Evolutionary conservation across 1,140 invertebrate genomes (phyloP).

Genomic region (Diploscapter pachys): DNA sequence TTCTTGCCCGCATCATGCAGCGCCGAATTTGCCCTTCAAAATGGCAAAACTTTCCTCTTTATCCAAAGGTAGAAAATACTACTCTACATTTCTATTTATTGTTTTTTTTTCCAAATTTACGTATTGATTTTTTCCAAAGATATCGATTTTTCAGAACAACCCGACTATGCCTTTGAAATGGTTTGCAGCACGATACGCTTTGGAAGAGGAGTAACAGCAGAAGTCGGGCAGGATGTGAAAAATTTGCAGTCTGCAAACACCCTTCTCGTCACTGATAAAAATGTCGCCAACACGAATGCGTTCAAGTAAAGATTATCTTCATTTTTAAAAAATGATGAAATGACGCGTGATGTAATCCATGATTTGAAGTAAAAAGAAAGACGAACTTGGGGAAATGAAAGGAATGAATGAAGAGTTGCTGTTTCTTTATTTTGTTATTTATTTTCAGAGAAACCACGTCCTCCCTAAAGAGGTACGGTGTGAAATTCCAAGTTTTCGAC

Average conservation of each 20-base stretch:
- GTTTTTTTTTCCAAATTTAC: not conserved
- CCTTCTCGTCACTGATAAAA: conserved; percentile 78
- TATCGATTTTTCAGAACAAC: conserved; percentile 9
- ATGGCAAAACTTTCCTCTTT: conserved; percentile 2
- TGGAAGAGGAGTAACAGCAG: conserved; percentile 77
- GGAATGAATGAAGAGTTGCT: too few relatives aligned
- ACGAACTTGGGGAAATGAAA: too few relatives aligned
- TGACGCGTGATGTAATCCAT: too few relatives aligned
- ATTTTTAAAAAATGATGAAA: not conserved
- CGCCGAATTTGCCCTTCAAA: conserved; percentile 12
- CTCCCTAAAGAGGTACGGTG: conserved; percentile 70
- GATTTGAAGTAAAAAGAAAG: too few relatives aligned
- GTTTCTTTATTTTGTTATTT: too few relatives aligned
- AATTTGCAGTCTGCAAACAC: conserved; percentile 77
- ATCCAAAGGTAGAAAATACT: too few relatives aligned
- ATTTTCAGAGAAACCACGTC: conserved; percentile 61
- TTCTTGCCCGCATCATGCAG: conserved; percentile 15
- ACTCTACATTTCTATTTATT: not conserved
- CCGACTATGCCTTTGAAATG: conserved; percentile 68
- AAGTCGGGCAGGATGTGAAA: conserved; percentile 76
- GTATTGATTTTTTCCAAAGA: not conserved
- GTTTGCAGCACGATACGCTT: conserved; percentile 80
- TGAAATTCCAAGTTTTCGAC: conserved; percentile 77
- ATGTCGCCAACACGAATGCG: conserved; percentile 69
- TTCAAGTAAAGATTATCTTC: conserved; percentile 65